These are phyloP conservation scores for Colletes gigas DNA, from an alignment of 1,140 invertebrate genomes.

Conservation along the genomic window DNA sequence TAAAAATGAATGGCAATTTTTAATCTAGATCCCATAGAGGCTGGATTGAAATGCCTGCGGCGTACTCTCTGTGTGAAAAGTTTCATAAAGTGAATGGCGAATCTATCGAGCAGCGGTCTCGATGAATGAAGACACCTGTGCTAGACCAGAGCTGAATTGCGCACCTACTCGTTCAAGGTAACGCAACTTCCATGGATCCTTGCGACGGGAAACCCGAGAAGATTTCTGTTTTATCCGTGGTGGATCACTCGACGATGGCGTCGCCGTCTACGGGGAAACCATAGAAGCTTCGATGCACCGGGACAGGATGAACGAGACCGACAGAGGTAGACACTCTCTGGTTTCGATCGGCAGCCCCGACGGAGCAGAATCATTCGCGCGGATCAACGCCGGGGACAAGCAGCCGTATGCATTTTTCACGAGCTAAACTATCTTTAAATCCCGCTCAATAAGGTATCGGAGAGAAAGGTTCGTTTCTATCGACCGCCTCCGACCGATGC, in stretches of 20 bases:
- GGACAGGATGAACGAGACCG: constrained; percentile 24
- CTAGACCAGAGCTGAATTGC: not conserved
- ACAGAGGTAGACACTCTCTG: constrained; percentile 64
- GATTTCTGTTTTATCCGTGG: constrained; percentile 61
- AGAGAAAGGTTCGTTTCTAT: constrained; percentile 41
- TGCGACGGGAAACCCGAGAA: not conserved
- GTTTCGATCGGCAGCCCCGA: not conserved
- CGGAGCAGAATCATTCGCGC: constrained; percentile 36
- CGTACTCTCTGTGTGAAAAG: not conserved
- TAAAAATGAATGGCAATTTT: no score
- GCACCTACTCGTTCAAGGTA: not conserved
- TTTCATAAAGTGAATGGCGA: not conserved
- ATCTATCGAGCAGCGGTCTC: not conserved
- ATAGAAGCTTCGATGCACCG: constrained; percentile 26
- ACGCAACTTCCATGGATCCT: constrained; percentile 11
- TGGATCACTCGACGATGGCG: constrained; percentile 1
- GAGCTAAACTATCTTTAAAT: constrained; percentile 61
- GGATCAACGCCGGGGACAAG: constrained; percentile 7
- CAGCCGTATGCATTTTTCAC: constrained; percentile 49
- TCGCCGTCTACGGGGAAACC: constrained; percentile 50
- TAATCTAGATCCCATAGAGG: no score
- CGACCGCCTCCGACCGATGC: constrained; percentile 47
- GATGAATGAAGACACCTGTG: constrained; percentile 3
- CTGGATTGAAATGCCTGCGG: no score
- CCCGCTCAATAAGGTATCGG: constrained; percentile 49